Conservation (phyloP, 2,888 invertebrate species). For the Plutella xylostella region DNA sequence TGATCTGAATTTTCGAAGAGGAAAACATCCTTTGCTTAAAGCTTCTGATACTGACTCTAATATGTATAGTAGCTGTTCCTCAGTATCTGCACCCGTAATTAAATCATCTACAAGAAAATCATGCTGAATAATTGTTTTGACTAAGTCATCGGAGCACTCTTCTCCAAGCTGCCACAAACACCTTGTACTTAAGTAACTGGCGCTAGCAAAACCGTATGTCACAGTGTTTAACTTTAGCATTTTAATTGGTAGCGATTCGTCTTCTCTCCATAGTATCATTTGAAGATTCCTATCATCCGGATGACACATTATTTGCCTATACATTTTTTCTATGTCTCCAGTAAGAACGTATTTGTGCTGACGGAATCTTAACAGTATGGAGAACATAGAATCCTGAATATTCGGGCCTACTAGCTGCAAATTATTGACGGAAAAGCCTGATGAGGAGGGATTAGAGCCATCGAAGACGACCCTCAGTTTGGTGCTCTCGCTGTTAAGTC, state of each 20-base stretch:
- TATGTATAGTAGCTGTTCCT: not conserved
- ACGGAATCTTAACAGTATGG: constrained; percentile 5
- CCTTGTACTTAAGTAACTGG: constrained; percentile 3
- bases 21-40: constrained; percentile 3
- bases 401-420: constrained; percentile 9
- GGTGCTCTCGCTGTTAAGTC: constrained; percentile 16
- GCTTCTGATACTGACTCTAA: constrained; percentile 3
- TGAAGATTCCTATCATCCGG: constrained; percentile 4
- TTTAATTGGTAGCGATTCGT: constrained; percentile 3
- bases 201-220: constrained; percentile 7
- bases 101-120: constrained; percentile 10
- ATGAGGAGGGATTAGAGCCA: constrained; percentile 18
- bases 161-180: constrained; percentile 8
- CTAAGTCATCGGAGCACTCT: constrained; percentile 1
- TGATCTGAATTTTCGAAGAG: constrained; percentile 12
- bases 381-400: constrained; percentile 7
- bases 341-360: constrained; percentile 4
- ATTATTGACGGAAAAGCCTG: constrained; percentile 14
- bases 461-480: constrained; percentile 21
- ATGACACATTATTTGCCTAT: not conserved
- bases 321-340: constrained; percentile 20
- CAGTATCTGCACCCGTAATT: constrained; percentile 2
- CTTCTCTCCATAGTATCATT: constrained; percentile 11
- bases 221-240: constrained; percentile 5
- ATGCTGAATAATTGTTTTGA: constrained; percentile 6